Percentiles rank a stretch among this genome's conserved stretches.
Evolutionary conservation across 1,140 invertebrate species (phyloP).

Genomic region (Listronotus oregonensis): DNA sequence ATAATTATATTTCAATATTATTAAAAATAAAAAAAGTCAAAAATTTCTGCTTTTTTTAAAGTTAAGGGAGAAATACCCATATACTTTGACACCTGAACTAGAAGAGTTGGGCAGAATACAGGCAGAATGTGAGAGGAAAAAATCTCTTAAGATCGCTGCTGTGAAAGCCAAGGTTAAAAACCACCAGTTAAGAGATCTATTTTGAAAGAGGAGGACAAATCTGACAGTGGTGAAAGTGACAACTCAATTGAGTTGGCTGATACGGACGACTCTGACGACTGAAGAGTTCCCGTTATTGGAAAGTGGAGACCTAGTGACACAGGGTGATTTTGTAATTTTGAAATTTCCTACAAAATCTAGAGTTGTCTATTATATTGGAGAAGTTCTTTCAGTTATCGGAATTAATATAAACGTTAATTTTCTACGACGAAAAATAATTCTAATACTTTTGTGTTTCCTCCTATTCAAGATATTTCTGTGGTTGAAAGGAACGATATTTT

Average conservation of each 20-base stretch:
- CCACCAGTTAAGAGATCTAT: constrained; percentile 2
- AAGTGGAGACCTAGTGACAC: constrained; percentile 1
- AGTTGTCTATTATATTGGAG: neutral
- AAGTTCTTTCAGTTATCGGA: neutral
- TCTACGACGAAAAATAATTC: too few species aligned
- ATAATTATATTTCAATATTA: too few species aligned
- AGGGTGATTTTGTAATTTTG: neutral
- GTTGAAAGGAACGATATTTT: too few species aligned
- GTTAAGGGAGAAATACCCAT: too few species aligned
- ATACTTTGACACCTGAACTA: too few species aligned
- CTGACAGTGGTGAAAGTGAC: constrained; percentile 1
- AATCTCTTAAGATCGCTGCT: neutral
- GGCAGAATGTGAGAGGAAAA: neutral
- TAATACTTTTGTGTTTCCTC: too few species aligned
- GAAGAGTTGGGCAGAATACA: neutral
- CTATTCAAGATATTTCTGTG: too few species aligned
- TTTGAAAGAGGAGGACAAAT: neutral
- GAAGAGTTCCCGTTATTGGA: neutral
- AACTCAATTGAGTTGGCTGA: constrained; percentile 1
- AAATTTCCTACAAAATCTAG: constrained; percentile 1
- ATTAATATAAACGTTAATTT: too few species aligned
- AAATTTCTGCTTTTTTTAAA: too few species aligned
- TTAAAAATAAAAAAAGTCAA: too few species aligned
- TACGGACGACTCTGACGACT: neutral
- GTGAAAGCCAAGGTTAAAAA: neutral